Conservation (phyloP, 2,888 invertebrate species). For the Caenorhabditis zanzibari region DNA sequence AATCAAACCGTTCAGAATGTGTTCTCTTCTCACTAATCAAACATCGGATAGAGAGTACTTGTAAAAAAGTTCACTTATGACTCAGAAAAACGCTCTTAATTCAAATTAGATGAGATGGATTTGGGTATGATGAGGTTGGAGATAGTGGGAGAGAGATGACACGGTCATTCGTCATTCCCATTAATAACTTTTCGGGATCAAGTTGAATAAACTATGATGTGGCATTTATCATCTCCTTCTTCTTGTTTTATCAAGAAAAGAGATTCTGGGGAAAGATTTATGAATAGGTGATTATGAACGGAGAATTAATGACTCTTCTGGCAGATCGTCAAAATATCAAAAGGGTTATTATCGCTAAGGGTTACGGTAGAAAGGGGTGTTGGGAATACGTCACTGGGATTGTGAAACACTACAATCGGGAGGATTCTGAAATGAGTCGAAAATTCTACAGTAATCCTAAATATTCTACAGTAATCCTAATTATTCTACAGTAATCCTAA, state of each 20-base stretch:
- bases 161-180: slow-evolving; percentile 49
- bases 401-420: too few species aligned
- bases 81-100: slow-evolving; percentile 39
- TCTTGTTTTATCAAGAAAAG: slow-evolving; percentile 6
- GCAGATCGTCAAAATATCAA: background rate
- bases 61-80: slow-evolving; percentile 47
- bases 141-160: background rate
- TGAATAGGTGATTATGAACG: background rate
- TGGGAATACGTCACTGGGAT: too few species aligned
- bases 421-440: too few species aligned
- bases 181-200: slow-evolving; percentile 46
- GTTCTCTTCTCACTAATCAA: slow-evolving; percentile 35
- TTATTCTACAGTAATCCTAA: too few species aligned
- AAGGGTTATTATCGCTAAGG: too few species aligned
- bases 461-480: too few species aligned
- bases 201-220: slow-evolving; percentile 30
- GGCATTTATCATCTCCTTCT: background rate
- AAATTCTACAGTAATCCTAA: too few species aligned
- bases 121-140: slow-evolving; percentile 6
- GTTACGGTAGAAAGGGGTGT: too few species aligned
- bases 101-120: slow-evolving; percentile 29
- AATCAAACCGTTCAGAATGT: slow-evolving; percentile 31
- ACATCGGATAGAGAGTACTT: slow-evolving; percentile 33
- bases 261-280: slow-evolving; percentile 13
- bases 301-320: background rate